Percentiles rank a stretch among this genome's conserved stretches.
phyloP scores from a whole-genome alignment of 2,113 vertebrate species.

The Ameiurus melas region DNA sequence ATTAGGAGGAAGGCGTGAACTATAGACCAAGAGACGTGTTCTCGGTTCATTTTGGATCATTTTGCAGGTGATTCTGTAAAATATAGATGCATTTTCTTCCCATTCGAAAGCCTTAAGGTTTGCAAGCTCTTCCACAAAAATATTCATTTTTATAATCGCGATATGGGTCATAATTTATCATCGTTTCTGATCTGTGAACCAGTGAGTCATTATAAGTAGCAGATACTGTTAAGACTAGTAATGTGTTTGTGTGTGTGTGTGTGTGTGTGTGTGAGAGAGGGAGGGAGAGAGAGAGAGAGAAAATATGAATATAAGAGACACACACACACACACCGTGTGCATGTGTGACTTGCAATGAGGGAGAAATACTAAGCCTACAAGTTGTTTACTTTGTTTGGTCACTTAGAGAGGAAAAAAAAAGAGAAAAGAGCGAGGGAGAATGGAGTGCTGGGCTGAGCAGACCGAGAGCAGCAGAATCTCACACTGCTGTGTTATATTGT shows the following conservation, averaged over 20 bases:
- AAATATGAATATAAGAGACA: too few relatives aligned
- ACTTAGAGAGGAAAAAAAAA: background rate
- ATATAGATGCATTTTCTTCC: too few relatives aligned
- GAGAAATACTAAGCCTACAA: background rate
- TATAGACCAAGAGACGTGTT: too few relatives aligned
- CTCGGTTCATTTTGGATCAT: background rate
- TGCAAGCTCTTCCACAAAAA: background rate
- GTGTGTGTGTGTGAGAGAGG: background rate
- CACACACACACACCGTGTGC: background rate
- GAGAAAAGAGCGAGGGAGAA: background rate
- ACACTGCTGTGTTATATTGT: background rate
- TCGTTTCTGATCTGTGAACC: background rate
- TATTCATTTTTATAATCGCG: background rate
- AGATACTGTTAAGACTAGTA: background rate
- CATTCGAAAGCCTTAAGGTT: too few relatives aligned
- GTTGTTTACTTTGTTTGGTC: conserved; percentile 1
- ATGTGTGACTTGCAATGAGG: too few relatives aligned
- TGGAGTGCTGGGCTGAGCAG: background rate
- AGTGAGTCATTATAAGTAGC: background rate
- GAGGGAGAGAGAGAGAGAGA: background rate
- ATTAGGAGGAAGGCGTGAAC: background rate
- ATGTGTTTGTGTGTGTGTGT: background rate
- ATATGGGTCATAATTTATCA: background rate
- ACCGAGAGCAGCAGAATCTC: background rate
- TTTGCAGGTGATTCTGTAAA: background rate